These are phyloP conservation scores for Felis chaus DNA, from an alignment of 2,113 vertebrate genomes.

Conservation along the genomic window DNA sequence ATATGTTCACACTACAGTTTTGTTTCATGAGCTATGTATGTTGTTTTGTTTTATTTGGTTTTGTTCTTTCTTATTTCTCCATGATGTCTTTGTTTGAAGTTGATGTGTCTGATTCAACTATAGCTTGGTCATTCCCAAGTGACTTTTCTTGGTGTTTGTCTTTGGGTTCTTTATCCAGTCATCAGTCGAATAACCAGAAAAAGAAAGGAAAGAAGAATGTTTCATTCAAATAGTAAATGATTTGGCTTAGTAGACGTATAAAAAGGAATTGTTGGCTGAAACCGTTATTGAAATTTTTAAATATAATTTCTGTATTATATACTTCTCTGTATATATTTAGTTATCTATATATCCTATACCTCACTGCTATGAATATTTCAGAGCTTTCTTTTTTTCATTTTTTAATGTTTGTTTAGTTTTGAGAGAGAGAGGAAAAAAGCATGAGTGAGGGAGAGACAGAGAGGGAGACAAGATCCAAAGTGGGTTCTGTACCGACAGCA, in stretches of 20 bases:
- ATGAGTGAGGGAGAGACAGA: no score
- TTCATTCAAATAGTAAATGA: not conserved
- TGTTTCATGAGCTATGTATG: conserved; percentile 34
- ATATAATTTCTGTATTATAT: not conserved
- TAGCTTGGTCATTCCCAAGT: not conserved
- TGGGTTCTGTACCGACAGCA: no score
- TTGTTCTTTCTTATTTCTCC: not conserved
- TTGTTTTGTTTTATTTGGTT: conserved; percentile 6
- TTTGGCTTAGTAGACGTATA: not conserved
- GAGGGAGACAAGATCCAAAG: no score
- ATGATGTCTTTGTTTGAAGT: not conserved
- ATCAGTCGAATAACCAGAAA: not conserved
- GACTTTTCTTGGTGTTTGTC: not conserved
- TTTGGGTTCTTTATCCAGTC: not conserved
- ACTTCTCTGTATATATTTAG: not conserved
- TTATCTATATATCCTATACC: not conserved
- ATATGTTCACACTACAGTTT: not conserved
- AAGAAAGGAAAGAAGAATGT: not conserved
- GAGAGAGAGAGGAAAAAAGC: no score
- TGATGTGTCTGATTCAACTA: not conserved
- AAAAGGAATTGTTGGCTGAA: not conserved
- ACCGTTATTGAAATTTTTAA: not conserved
- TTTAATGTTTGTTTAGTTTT: no score
- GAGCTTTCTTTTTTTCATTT: not conserved
- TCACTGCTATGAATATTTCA: not conserved